These are phyloP conservation scores for Cataglyphis altisquamis DNA, from an alignment of 2,888 invertebrate genomes.

Conservation along the genomic window DNA sequence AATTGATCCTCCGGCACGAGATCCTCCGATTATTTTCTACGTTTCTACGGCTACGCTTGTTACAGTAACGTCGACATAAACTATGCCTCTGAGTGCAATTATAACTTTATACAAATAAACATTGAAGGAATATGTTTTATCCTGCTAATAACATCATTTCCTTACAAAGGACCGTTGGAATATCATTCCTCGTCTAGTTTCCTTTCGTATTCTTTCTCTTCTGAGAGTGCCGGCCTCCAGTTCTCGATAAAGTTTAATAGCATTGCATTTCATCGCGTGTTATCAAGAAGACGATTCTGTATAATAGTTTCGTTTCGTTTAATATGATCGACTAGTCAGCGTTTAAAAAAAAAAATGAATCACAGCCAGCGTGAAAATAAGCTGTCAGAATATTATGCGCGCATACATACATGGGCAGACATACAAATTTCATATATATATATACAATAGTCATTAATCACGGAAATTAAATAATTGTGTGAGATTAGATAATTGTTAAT, in stretches of 20 bases:
- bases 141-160: constrained; percentile 28
- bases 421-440: not conserved
- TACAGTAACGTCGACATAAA: not conserved
- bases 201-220: constrained; percentile 14
- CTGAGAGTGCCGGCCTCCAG: not conserved
- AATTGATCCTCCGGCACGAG: constrained; percentile 16
- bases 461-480: too few relatives aligned
- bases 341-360: not conserved
- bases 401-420: not conserved
- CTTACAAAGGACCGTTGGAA: constrained; percentile 1
- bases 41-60: not conserved
- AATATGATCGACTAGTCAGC: constrained; percentile 3
- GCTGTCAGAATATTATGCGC: constrained; percentile 12
- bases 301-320: constrained; percentile 14
- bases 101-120: constrained; percentile 37
- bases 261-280: not conserved
- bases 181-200: not conserved
- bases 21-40: constrained; percentile 20
- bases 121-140: not conserved
- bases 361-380: constrained; percentile 34
- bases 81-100: constrained; percentile 20
- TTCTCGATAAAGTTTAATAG: constrained; percentile 28
- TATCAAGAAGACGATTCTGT: constrained; percentile 16
- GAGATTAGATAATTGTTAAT: too few relatives aligned
- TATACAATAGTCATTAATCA: not conserved